Percentiles rank a stretch among this genome's conserved stretches.
Evolutionary conservation across 1,140 invertebrate genomes (phyloP).

Genomic region (Eubasilissa regina): DNA sequence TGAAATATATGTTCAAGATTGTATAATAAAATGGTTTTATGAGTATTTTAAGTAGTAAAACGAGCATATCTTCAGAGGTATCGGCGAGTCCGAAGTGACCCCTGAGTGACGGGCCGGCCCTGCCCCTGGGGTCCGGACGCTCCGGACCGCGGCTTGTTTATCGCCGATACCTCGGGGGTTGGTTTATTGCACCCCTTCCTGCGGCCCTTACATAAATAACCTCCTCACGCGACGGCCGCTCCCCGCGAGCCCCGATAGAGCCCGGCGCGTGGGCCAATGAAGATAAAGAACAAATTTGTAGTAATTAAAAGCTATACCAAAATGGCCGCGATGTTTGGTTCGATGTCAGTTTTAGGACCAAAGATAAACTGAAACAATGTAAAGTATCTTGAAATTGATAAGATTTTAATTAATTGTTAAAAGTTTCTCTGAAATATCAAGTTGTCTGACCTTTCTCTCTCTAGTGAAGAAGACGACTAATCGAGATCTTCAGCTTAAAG

Average conservation of each 20-base stretch:
- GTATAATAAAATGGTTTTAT: too few species aligned
- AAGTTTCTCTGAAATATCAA: too few species aligned
- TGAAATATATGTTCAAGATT: too few species aligned
- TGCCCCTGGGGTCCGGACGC: not conserved
- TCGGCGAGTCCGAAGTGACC: too few species aligned
- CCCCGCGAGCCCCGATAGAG: not conserved
- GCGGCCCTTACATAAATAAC: constrained; percentile 27
- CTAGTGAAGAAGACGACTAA: too few species aligned
- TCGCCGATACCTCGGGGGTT: constrained; percentile 16
- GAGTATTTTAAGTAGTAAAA: too few species aligned
- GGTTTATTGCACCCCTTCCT: constrained; percentile 6
- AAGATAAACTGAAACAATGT: constrained; percentile 2
- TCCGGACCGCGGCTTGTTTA: constrained; percentile 1
- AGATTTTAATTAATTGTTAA: too few species aligned
- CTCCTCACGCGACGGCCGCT: not conserved
- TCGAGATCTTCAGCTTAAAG: too few species aligned
- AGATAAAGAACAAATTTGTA: constrained; percentile 12
- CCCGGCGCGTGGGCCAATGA: not conserved
- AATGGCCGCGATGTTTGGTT: not conserved
- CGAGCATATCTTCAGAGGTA: too few species aligned
- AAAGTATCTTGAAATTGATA: too few species aligned
- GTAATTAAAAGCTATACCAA: constrained; percentile 9
- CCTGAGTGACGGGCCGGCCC: not conserved
- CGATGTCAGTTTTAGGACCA: not conserved
- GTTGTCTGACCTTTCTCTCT: too few species aligned